phyloP scores from a whole-genome alignment of 2,113 vertebrate genomes.

The Actenoides hombroni region DNA sequence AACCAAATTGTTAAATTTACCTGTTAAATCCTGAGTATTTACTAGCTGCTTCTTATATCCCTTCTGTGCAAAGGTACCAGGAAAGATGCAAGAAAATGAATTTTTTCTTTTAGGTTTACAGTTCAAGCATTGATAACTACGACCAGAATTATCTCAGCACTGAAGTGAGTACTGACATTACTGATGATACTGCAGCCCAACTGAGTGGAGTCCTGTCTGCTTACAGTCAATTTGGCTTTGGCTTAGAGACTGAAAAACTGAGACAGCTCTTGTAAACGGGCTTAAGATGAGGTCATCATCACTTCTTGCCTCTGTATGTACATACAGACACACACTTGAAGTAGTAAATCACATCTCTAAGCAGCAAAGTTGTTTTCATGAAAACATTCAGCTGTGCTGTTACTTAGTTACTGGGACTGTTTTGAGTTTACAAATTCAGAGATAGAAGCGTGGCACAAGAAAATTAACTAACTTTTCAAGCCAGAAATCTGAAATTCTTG shows the following conservation, averaged over 20 bases:
- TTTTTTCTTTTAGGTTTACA: background rate
- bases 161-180: background rate
- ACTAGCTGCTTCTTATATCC: background rate
- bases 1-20: background rate
- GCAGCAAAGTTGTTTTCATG: conserved; percentile 40
- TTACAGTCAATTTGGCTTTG: background rate
- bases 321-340: background rate
- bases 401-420: conserved; percentile 47
- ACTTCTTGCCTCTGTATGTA: conserved; percentile 44
- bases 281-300: conserved; percentile 49
- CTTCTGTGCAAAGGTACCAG: background rate
- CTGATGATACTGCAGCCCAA: background rate
- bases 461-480: background rate
- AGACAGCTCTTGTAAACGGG: background rate
- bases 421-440: conserved; percentile 20
- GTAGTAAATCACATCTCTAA: conserved; percentile 58
- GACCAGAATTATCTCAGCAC: background rate
- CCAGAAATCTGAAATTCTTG: background rate
- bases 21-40: background rate
- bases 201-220: background rate
- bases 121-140: background rate
- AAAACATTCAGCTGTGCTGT: conserved; percentile 53
- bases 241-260: background rate
- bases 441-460: background rate
- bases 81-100: background rate